Evolutionary conservation across 2,888 invertebrate species (phyloP).

Genomic region (Ectropis crepuscularia): DNA sequence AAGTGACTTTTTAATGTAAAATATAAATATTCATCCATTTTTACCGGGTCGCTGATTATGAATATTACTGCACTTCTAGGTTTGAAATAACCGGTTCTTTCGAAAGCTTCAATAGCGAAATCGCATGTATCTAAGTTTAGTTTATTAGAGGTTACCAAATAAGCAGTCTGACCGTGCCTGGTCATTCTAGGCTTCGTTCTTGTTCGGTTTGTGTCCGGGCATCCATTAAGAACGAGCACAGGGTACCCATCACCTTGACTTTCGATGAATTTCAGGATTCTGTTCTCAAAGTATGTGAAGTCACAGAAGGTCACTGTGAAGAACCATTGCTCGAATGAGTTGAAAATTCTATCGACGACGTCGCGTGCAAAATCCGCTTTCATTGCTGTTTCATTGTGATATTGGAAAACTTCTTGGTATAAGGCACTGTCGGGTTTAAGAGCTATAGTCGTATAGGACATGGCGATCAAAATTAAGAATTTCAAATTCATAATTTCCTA

Average conservation of each 20-base stretch:
- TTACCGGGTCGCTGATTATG: conserved; percentile 63
- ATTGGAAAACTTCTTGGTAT: conserved; percentile 61
- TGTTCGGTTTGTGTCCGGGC: conserved; percentile 60
- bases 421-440: conserved; percentile 39
- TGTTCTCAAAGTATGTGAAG: conserved; percentile 77
- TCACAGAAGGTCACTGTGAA: conserved; percentile 78
- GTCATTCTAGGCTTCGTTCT: conserved; percentile 69
- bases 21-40: conserved; percentile 66
- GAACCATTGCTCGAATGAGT: conserved; percentile 74
- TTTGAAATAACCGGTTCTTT: conserved; percentile 73
- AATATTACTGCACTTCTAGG: conserved; percentile 74
- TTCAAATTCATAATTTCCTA: conserved; percentile 30
- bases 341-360: conserved; percentile 71
- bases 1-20: conserved; percentile 76
- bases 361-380: conserved; percentile 68
- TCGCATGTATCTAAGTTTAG: conserved; percentile 67
- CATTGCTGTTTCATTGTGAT: conserved; percentile 58
- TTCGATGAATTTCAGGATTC: conserved; percentile 73
- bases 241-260: conserved; percentile 70
- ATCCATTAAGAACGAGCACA: conserved; percentile 72
- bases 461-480: conserved; percentile 48
- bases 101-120: conserved; percentile 60
- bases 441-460: conserved; percentile 37
- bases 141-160: conserved; percentile 68
- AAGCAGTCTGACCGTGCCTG: conserved; percentile 72